A percentile compares a stretch with the other conserved stretches of the same genome.
Conservation (phyloP, 2,113 vertebrate species). For the Gobio gobio region DNA sequence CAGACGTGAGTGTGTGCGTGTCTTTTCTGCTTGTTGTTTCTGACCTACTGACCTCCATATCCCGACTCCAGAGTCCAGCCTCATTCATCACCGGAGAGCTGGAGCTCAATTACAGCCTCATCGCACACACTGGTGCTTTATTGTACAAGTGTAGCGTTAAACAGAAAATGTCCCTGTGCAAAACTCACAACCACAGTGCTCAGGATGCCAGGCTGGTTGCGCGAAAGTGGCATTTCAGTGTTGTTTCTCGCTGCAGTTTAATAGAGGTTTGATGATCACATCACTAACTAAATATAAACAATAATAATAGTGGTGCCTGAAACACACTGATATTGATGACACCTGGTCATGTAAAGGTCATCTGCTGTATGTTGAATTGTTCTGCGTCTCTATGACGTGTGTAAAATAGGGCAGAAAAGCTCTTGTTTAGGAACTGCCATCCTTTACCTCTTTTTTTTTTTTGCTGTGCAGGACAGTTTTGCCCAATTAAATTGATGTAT, state of each 20-base stretch:
- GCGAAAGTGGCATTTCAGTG: not conserved
- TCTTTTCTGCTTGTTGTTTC: not conserved
- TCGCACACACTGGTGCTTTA: no score
- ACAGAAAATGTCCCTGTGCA: no score
- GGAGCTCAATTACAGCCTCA: not conserved
- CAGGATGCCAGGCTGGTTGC: no score
- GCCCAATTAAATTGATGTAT: constrained; percentile 53
- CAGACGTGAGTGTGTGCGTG: not conserved
- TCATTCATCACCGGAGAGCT: not conserved
- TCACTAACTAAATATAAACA: not conserved
- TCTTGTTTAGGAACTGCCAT: constrained; percentile 28
- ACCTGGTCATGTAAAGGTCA: not conserved
- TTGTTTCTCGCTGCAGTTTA: not conserved
- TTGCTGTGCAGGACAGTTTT: constrained; percentile 49
- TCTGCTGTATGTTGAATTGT: not conserved
- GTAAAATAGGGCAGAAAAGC: not conserved
- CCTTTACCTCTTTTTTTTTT: constrained; percentile 16
- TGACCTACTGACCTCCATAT: constrained; percentile 3
- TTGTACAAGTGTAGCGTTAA: no score
- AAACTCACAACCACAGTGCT: no score
- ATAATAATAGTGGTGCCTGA: not conserved
- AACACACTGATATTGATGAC: not conserved
- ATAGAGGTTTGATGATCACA: not conserved
- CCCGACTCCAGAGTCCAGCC: not conserved
- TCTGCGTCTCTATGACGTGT: not conserved